phyloP scores from a whole-genome alignment of 2,888 invertebrate genomes.

The Doris montereyensis region DNA sequence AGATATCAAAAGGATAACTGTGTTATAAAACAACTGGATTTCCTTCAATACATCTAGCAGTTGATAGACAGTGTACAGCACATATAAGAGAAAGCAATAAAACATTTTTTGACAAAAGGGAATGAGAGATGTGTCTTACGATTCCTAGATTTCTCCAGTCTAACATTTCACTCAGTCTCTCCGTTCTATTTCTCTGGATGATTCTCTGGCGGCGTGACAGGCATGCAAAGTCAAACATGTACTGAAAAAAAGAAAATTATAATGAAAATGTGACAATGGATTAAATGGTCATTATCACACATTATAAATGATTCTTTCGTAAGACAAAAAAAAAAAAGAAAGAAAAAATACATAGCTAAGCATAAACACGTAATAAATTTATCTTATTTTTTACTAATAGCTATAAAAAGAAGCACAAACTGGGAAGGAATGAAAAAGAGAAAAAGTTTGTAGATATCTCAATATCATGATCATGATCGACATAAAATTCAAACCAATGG shows the following conservation, averaged over 20 bases:
- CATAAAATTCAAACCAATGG: too few relatives aligned
- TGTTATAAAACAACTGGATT: too few relatives aligned
- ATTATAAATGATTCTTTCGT: not conserved
- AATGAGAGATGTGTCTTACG: constrained; percentile 79
- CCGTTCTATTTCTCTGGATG: constrained; percentile 97
- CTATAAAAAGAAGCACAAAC: too few relatives aligned
- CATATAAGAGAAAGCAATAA: not conserved
- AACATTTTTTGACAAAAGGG: not conserved
- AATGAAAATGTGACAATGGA: too few relatives aligned
- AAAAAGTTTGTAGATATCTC: too few relatives aligned
- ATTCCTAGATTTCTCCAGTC: constrained; percentile 99
- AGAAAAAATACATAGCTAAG: not conserved
- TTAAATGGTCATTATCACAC: not conserved
- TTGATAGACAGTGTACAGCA: not conserved
- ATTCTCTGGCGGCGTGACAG: constrained; percentile 94
- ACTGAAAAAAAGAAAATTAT: constrained; percentile 73
- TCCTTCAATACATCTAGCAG: too few relatives aligned
- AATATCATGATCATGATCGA: too few relatives aligned
- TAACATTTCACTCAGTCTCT: constrained; percentile 93
- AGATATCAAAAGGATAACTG: too few relatives aligned
- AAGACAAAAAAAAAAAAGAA: not conserved
- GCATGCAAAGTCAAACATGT: constrained; percentile 93
- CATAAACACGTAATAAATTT: too few relatives aligned
- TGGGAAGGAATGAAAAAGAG: too few relatives aligned
- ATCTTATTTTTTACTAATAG: too few relatives aligned